Evolutionary conservation across 2,797 vertebrate genomes (phyloP).

Genomic region (Myoxocephalus aenaeus): DNA sequence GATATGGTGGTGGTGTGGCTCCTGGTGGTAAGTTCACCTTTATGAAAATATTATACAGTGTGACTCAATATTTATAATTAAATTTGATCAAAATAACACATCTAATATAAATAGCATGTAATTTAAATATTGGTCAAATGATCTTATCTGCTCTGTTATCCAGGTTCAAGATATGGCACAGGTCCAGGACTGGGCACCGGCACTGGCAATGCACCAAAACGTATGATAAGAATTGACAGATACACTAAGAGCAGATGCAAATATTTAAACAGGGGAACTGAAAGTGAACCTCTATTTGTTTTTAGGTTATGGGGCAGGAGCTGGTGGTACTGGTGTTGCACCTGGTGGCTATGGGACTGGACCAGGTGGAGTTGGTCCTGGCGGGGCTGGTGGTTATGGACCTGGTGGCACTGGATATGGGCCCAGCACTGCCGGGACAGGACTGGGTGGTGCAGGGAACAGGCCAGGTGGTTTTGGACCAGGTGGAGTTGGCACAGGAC

Average conservation of each 20-base stretch:
- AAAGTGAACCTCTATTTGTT: constrained; percentile 29
- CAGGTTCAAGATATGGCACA: constrained; percentile 74
- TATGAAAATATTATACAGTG: constrained; percentile 2
- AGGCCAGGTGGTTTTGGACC: constrained; percentile 55
- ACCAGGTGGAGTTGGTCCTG: constrained; percentile 45
- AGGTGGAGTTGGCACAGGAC: constrained; percentile 51
- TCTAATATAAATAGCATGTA: neutral
- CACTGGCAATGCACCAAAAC: constrained; percentile 78
- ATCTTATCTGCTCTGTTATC: constrained; percentile 21
- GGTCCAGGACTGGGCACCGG: constrained; percentile 61
- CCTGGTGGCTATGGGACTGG: constrained; percentile 62
- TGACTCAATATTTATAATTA: neutral
- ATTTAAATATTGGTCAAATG: constrained; percentile 4
- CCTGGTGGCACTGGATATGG: constrained; percentile 58
- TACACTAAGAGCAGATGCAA: neutral
- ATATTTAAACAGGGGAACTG: neutral
- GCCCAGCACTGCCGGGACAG: constrained; percentile 40
- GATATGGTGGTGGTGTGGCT: constrained; percentile 62
- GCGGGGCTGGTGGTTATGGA: constrained; percentile 36
- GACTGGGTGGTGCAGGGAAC: constrained; percentile 53
- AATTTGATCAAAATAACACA: neutral
- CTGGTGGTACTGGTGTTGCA: constrained; percentile 53
- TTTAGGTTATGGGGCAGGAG: constrained; percentile 75
- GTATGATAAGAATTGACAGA: constrained; percentile 59
- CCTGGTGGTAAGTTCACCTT: constrained; percentile 61